Base-by-base conservation (phyloP, 2,888 invertebrate genomes). In the Tholera decimalis region DNA sequence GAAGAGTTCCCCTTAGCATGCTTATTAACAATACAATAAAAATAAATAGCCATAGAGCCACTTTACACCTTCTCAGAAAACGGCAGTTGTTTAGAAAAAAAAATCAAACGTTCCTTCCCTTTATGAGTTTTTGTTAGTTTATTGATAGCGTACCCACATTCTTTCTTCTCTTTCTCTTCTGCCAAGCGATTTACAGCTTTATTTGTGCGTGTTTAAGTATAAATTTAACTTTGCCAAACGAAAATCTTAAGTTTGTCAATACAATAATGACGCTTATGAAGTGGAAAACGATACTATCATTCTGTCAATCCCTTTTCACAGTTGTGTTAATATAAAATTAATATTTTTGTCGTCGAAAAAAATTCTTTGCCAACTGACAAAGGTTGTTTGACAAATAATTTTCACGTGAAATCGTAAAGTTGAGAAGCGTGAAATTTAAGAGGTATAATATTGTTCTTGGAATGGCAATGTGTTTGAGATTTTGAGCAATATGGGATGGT, bases 11-110 rank as follows among this genome's bases (percentile, higher is more conserved):
- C 92, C 91, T 91, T 91, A 91, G 90, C 93, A 92, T 92, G 94
- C 93, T 92, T 94, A 95, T 95, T 95, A 95, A 95, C 93, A 95
- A 95, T 94, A 95, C 94, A 95, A 94, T 94, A 92, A 95, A 93
- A 79, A 93, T 94, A 95, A 95, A 93, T 94, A 93, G 91, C 92
- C 93, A 93, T 93, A 92, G 92, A 91, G 89, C 92, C 93, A 95
- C 93, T 95, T 95, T 95, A 95, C 95, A 95, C 95, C 94, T 95
- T 95, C 95, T 92, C 89, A 92, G 95, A 95, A 95, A 88, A 91
- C 88, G 89, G 88, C 93, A 92, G 93, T 93, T 93, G 92, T 87
- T 77, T 81, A 77, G 55, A 69, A 83, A 88, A 91, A 91, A 92
- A 90, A 83, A 74, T 50, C 53, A 74, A 83, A 77, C 58, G 75